A percentile compares a stretch with the other conserved stretches of the same genome.
These are phyloP conservation scores for Pardalotus punctatus DNA, from an alignment of 2,113 vertebrate species.

Conservation along the genomic window DNA sequence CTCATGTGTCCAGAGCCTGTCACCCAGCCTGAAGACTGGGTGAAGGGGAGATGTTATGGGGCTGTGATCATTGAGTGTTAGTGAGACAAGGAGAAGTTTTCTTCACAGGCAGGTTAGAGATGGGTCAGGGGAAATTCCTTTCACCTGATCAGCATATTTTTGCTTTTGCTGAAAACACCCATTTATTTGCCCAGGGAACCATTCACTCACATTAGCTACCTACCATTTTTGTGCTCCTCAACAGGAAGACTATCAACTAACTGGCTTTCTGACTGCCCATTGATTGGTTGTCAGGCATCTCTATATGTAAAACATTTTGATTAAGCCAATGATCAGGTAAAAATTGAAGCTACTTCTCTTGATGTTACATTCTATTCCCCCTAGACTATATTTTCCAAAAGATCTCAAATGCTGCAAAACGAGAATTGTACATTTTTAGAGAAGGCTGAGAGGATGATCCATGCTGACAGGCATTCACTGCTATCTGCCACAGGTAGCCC, in stretches of 20 bases:
- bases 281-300: neutral
- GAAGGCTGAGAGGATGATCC: slow-evolving; percentile 7
- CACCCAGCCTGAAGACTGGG: neutral
- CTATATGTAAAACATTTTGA: neutral
- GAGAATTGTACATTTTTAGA: slow-evolving; percentile 3
- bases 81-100: neutral
- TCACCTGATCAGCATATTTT: neutral
- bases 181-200: neutral
- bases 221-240: neutral
- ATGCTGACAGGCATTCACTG: slow-evolving; percentile 40
- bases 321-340: neutral
- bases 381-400: neutral
- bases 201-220: neutral
- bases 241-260: neutral
- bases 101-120: neutral
- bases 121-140: neutral
- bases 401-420: neutral
- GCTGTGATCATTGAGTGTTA: neutral
- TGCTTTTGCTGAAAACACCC: neutral
- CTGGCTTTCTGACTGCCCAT: neutral
- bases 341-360: slow-evolving; percentile 11
- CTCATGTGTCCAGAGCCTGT: neutral
- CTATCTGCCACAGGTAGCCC: slow-evolving; percentile 58
- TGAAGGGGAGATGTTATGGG: neutral
- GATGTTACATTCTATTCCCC: neutral